Base-by-base conservation (phyloP, 2,113 vertebrate species). In the Silurus meridionalis region DNA sequence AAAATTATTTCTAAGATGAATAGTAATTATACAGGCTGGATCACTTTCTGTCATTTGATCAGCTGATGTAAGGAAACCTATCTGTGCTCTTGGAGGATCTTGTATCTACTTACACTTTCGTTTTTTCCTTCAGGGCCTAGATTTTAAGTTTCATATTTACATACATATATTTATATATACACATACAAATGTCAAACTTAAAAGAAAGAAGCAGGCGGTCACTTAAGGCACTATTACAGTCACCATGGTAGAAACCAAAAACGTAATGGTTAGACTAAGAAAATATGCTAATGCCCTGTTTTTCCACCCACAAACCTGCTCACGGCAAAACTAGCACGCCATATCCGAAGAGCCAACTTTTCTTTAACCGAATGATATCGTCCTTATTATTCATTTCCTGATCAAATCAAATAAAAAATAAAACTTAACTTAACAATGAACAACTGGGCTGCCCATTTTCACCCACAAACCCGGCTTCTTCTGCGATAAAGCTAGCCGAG, bases 91-190 rank as follows among this genome's bases (percentile, higher is more conserved):
- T 83, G 71, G 79, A 83, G 50, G 72, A 55, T 66, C 55, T 13
- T 81, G 63, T 84, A 84, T 53, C 84, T 64, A 55, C 50, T 83
- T 60, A 52, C 85, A 13, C 69, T 87, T 87, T 90, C 87, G 83
- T n/a, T 90, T 88, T 84, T 72, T 23, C 37, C 28, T 7, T 64
- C 61, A 84, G 67, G 77, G 77, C 85, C 74, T 90, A 46, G 50
- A 37, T 37, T 37, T 37, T 37, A 37, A 37, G 37, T 37, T 37
- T 37, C 37, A 37, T 37, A 37, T 37, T 37, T 37, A 37, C 37
- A 37, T 37, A 37, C 37, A 37, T 37, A 37, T 37, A 37, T 37
- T 37, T 37, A 37, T 50, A 80, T 15, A 15, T n/a, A 52, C 5
- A 71, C 6, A 28, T 57, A 79, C 6, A 28, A 79, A 79, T 1